These are phyloP conservation scores for Hoplodrina blanda DNA, from an alignment of 2,888 invertebrate species.

Conservation along the genomic window DNA sequence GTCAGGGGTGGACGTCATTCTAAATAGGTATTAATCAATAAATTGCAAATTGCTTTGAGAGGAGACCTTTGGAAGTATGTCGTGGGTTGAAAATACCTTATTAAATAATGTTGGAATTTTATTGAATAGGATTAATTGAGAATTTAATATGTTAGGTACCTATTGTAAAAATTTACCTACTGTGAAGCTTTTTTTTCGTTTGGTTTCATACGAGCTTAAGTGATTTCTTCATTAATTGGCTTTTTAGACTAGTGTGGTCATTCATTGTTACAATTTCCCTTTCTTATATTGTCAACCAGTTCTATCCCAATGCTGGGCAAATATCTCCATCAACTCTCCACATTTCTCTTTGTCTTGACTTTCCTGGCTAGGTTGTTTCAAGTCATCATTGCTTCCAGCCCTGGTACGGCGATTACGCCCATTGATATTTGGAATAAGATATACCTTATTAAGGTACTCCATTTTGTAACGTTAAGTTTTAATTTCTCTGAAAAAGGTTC, in stretches of 20 bases:
- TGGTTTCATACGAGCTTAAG: background rate
- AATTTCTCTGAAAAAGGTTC: too few species aligned
- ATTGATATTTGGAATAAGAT: too few species aligned
- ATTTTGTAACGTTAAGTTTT: too few species aligned
- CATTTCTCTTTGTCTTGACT: too few species aligned
- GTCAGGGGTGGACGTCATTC: constrained; percentile 18
- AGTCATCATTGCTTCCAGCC: too few species aligned
- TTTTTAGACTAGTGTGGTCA: background rate
- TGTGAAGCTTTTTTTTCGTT: background rate
- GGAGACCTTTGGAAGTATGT: background rate
- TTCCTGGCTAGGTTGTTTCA: too few species aligned
- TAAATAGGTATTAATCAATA: constrained; percentile 38
- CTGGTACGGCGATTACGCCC: too few species aligned
- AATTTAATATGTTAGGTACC: background rate
- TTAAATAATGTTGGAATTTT: constrained; percentile 2
- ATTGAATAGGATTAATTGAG: background rate
- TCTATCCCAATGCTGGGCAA: too few species aligned
- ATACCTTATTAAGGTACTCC: too few species aligned
- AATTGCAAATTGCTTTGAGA: constrained; percentile 23
- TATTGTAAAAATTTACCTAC: too few species aligned
- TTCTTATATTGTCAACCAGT: too few species aligned
- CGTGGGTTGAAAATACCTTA: constrained; percentile 5
- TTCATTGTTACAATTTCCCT: background rate
- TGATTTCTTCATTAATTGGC: background rate
- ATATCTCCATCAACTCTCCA: too few species aligned